phyloP scores from a whole-genome alignment of 1,140 invertebrate species.

The Berghia stephanieae region DNA sequence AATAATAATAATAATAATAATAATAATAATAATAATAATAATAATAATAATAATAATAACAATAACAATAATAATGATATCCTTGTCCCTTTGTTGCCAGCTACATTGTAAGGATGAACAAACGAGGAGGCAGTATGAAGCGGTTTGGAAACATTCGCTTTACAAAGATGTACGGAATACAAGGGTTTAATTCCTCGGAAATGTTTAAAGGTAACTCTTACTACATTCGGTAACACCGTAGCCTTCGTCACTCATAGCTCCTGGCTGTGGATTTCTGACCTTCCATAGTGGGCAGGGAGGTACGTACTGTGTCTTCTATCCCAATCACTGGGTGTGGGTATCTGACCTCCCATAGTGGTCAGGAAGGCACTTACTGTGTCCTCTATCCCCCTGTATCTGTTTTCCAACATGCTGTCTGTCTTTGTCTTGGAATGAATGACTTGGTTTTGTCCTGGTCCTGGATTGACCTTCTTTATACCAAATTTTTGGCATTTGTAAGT shows the following conservation, averaged over 20 bases:
- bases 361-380: too few species aligned
- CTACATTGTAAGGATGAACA: conserved; percentile 38
- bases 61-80: too few species aligned
- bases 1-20: not conserved
- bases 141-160: conserved; percentile 39
- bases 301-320: too few species aligned
- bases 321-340: too few species aligned
- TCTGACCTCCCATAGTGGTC: too few species aligned
- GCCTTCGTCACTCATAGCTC: not conserved
- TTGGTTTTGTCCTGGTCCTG: not conserved
- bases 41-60: not conserved
- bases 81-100: conserved; percentile 21
- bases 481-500: not conserved
- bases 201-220: conserved; percentile 36
- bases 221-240: not conserved
- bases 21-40: not conserved
- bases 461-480: too few species aligned
- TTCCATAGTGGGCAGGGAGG: too few species aligned
- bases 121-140: conserved; percentile 34
- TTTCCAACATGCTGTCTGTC: too few species aligned
- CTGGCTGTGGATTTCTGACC: too few species aligned
- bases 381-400: too few species aligned
- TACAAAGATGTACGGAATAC: conserved; percentile 45
- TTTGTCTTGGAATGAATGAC: too few species aligned
- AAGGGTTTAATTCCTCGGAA: conserved; percentile 42